Conservation (phyloP, 2,113 vertebrate species). For the Hassar affinis region DNA sequence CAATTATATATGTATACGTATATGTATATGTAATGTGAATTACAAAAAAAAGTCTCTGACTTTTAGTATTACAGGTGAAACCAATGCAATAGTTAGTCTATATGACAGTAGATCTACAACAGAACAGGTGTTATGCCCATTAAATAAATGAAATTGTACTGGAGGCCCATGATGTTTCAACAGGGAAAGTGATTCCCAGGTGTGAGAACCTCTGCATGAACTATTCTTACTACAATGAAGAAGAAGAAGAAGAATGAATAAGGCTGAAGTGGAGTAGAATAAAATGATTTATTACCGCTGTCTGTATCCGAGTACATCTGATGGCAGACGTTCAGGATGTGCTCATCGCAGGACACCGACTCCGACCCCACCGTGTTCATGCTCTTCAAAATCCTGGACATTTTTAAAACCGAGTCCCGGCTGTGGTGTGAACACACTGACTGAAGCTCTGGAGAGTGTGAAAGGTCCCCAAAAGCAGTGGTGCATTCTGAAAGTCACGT, state of each 20-base stretch:
- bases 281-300: slow-evolving; percentile 64
- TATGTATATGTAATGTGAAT: background rate
- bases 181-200: background rate
- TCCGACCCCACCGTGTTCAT: slow-evolving; percentile 70
- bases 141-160: background rate
- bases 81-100: background rate
- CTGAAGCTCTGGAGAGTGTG: background rate
- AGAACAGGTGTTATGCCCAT: background rate
- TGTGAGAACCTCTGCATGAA: background rate
- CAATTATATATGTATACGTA: background rate
- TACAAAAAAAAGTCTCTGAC: background rate
- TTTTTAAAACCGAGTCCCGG: slow-evolving; percentile 29
- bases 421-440: background rate
- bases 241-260: background rate
- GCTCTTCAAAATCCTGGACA: slow-evolving; percentile 74
- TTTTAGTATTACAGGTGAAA: background rate
- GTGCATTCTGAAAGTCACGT: background rate
- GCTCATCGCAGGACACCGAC: slow-evolving; percentile 70
- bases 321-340: slow-evolving; percentile 75
- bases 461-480: background rate
- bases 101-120: background rate
- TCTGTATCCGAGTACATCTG: slow-evolving; percentile 71
- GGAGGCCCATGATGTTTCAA: background rate
- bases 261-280: background rate
- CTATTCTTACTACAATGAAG: background rate